Percentiles rank a stretch among this genome's conserved stretches.
phyloP scores from a whole-genome alignment of 2,113 vertebrate species.

The Dascyllus trimaculatus region DNA sequence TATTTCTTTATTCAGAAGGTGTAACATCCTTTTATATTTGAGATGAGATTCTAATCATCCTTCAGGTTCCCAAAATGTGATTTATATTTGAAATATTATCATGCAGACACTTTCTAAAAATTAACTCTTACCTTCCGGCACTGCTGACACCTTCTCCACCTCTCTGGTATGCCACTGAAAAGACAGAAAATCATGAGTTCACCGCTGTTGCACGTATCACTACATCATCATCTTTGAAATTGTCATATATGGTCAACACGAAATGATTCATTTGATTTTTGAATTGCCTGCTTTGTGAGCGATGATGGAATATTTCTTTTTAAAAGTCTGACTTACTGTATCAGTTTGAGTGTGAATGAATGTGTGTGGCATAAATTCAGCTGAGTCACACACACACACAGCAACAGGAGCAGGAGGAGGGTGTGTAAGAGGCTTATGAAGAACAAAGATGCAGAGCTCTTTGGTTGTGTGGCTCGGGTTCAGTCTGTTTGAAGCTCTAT shows the following conservation, averaged over 20 bases:
- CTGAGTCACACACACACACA: slow-evolving; percentile 51
- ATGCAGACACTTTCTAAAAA: background rate
- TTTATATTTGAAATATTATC: background rate
- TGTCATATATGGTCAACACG: slow-evolving; percentile 6
- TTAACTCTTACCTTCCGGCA: slow-evolving; percentile 92
- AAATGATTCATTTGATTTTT: slow-evolving; percentile 14
- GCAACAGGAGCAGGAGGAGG: slow-evolving; percentile 59
- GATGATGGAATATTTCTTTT: background rate
- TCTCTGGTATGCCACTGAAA: slow-evolving; percentile 97
- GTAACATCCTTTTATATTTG: background rate
- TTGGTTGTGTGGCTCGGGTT: slow-evolving; percentile 68
- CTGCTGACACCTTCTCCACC: slow-evolving; percentile 97
- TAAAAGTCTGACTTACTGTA: background rate
- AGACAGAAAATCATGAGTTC: slow-evolving; percentile 28
- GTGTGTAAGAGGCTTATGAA: slow-evolving; percentile 81
- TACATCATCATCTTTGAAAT: background rate
- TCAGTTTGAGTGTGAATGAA: slow-evolving; percentile 21
- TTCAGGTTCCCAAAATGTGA: background rate
- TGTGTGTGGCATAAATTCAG: slow-evolving; percentile 40
- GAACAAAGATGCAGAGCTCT: slow-evolving; percentile 68
- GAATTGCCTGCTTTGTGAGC: background rate
- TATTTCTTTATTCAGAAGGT: background rate
- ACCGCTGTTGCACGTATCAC: background rate
- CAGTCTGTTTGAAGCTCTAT: slow-evolving; percentile 68
- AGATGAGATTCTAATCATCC: background rate